Evolutionary conservation across 2,888 invertebrate genomes (phyloP), one percentile per base, ranked within the genome.

Genomic region (Epiblema foenella): DNA sequence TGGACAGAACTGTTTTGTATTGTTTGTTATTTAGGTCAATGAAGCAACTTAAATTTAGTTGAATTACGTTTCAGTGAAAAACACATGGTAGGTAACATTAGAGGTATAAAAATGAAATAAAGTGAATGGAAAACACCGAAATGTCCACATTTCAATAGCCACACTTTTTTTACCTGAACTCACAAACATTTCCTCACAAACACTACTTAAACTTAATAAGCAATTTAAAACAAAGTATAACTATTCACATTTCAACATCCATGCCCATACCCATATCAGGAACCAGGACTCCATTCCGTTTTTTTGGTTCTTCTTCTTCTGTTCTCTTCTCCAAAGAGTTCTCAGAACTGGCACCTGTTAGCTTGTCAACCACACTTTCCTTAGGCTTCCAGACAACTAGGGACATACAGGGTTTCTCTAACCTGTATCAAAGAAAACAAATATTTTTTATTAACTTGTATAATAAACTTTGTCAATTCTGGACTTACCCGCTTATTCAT

Each of bases 321-420:
- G 76, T 71, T 49, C 78, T 76, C 11, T 82, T 79, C 39, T 90
- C 85, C 4, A 89, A 85, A 20, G 85, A 83, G 15, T 82, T 79
- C 39, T 90, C 85, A 4, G 89, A 85, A 24, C 85, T 83, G 15
- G 83, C 86, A 78, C 29, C 60, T 11, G 82, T 82, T 70, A 87
- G 75, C 42, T 85, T 84, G 15, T 82, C 84, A 63, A 93, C 74
- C 11, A 94, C 89, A 75, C 94, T 92, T 33, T 94, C 94, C 68
- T 96, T 95, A 0, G 97, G 97, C 82, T 96, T 95, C 97, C 97
- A 97, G 11, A 97, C 94, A 1, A 97, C 96, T 75, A 97, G 84
- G 4, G 97, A 97, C 89, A 96, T 97, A 79, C 96, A 96, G 0
- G 97, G 97, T 82, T 95, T 95, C 78, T 96, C 95, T 77, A 95